Conservation (phyloP, 2,113 vertebrate genomes). For the Falco punctatus region DNA sequence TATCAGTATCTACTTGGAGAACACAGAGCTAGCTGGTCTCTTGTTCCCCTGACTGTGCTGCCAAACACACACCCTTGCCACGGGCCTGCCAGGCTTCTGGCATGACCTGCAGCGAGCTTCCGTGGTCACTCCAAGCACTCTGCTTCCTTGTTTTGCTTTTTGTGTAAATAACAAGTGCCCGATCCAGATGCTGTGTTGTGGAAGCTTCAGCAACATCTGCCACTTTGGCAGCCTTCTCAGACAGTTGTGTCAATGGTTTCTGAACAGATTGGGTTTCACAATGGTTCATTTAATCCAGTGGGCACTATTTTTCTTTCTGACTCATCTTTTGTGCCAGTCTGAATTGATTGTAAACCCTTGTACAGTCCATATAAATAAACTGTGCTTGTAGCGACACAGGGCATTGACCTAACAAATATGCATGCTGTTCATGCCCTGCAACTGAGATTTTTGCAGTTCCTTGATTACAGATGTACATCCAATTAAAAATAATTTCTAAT, state of each 20-base stretch:
- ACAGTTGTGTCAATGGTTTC: neutral
- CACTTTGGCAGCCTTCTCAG: neutral
- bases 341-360: neutral
- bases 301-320: neutral
- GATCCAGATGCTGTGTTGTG: neutral
- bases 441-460: neutral
- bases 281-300: neutral
- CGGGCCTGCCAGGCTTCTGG: neutral
- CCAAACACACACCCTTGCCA: no score
- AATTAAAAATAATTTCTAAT: neutral
- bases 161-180: rapidly evolving
- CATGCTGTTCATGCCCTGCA: neutral
- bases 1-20: rapidly evolving
- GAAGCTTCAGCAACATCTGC: neutral
- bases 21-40: rapidly evolving
- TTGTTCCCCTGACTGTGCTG: rapidly evolving
- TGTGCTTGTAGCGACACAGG: neutral
- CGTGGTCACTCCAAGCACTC: rapidly evolving
- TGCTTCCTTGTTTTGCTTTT: neutral
- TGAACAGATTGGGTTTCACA: neutral
- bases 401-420: rapidly evolving
- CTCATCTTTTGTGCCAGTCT: neutral
- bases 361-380: neutral
- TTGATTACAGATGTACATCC: neutral
- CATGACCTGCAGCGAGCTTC: neutral